Evolutionary conservation across 2,797 vertebrate species (phyloP), one percentile per base, ranked within the genome.

Genomic region (Brachyalestes nurse): DNA sequence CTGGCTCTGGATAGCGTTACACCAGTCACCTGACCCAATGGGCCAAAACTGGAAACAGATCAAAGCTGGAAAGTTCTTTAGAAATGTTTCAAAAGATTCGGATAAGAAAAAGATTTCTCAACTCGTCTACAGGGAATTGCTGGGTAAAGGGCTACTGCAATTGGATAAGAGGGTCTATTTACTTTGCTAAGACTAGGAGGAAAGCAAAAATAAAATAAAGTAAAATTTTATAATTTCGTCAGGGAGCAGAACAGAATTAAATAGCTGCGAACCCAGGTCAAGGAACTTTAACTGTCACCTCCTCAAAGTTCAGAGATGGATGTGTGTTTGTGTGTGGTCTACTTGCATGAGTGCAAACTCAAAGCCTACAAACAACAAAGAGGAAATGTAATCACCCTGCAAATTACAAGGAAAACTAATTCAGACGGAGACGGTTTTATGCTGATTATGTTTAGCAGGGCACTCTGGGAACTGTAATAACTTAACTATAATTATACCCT

Each of bases 181-280:
- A 75, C 75, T 82, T 83, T 78, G 72, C 77, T 70, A 79, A 79
- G 69, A 83, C 72, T 34, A 75, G 72, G 51, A 77, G 77, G 19
- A 34, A 51, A 51, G 77, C 21, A 34, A 51, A 51, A 51, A 45
- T 45, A 16, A 51, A 13, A 51, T 51, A 51, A 34, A 51, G 47
- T 16, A 14, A 51, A 51, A 51, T 4, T 2, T 47, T 2, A 47
- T 12, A 47, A 8, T 12, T 47, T 47, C 45, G 16, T 51, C 10
- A 51, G 1, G 3, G 47, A 51, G 13, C 10, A 51, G 0, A 13
- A 51, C 47, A 51, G 10, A 51, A 51, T 51, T 4, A 13, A 13
- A 51, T 13, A 14, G 47, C 12, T 51, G 12, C 13, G 13, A 13
- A 51, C 47, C 34, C 34, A 2, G 34, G 34, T 34, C 34, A 34